A percentile compares a stretch with the other conserved stretches of the same genome.
phyloP scores from a whole-genome alignment of 2,113 vertebrate genomes.

The Ifrita kowaldi region DNA sequence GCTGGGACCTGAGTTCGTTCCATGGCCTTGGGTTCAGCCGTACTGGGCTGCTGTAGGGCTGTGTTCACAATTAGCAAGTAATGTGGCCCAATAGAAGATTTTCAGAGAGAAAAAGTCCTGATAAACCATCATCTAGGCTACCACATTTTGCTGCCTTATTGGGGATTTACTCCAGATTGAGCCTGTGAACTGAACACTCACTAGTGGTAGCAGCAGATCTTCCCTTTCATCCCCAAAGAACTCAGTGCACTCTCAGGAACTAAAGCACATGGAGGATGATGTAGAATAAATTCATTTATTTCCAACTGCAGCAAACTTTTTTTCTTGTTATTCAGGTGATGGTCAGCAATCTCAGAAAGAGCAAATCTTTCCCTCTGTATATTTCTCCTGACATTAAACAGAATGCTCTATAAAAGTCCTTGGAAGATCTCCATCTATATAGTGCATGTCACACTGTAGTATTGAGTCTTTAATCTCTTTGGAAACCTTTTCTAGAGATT shows the following conservation, averaged over 20 bases:
- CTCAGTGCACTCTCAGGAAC: neutral
- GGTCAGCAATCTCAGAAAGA: neutral
- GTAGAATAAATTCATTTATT: neutral
- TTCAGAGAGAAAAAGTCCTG: neutral
- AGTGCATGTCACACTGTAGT: neutral
- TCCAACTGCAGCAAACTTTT: neutral
- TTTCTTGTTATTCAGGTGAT: neutral
- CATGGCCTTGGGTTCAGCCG: neutral
- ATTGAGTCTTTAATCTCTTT: neutral
- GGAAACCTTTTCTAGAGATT: neutral
- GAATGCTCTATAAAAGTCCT: neutral
- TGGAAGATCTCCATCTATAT: neutral
- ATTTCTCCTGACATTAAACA: neutral
- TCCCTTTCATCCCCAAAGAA: neutral
- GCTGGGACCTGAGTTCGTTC: neutral
- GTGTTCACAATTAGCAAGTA: neutral
- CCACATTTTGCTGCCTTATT: neutral
- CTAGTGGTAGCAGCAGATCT: neutral
- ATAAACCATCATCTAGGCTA: neutral
- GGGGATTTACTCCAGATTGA: neutral
- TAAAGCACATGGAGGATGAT: neutral
- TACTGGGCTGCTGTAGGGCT: neutral
- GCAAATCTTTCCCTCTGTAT: neutral
- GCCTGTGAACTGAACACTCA: neutral
- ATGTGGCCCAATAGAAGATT: neutral